phyloP scores from a whole-genome alignment of 2,888 invertebrate species.

The Phaonia tiefii region DNA sequence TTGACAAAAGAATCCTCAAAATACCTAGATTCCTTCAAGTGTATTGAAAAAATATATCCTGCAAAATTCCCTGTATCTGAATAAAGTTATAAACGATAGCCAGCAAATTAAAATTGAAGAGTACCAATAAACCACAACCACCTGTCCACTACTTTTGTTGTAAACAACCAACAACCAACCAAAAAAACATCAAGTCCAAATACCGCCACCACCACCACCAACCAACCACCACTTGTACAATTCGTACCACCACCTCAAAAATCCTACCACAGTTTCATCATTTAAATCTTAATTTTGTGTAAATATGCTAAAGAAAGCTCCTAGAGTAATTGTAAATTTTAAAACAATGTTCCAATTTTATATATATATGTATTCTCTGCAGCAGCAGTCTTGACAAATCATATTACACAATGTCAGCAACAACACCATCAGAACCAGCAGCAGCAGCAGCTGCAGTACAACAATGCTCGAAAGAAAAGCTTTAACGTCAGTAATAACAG shows the following conservation, averaged over 20 bases:
- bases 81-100: neutral
- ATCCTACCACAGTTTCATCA: conserved; percentile 25
- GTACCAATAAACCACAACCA: conserved; percentile 18
- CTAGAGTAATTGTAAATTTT: neutral
- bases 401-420: conserved; percentile 14
- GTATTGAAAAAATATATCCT: conserved; percentile 13
- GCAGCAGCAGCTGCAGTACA: conserved; percentile 55
- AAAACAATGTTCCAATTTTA: conserved; percentile 28
- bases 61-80: conserved; percentile 16
- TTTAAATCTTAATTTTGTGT: conserved; percentile 28
- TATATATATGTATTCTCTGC: conserved; percentile 62
- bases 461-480: conserved; percentile 68
- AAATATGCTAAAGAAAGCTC: conserved; percentile 19
- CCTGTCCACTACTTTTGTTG: conserved; percentile 36
- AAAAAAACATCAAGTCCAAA: neutral
- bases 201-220: conserved; percentile 42
- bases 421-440: conserved; percentile 54
- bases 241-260: conserved; percentile 45
- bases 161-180: conserved; percentile 41
- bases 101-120: conserved; percentile 5
- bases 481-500: conserved; percentile 53
- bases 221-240: conserved; percentile 17
- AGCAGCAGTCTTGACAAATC: conserved; percentile 59
- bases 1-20: conserved; percentile 36
- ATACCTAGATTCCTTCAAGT: conserved; percentile 40